Conservation (phyloP, 1,140 invertebrate species). For the Anastrepha obliqua region DNA sequence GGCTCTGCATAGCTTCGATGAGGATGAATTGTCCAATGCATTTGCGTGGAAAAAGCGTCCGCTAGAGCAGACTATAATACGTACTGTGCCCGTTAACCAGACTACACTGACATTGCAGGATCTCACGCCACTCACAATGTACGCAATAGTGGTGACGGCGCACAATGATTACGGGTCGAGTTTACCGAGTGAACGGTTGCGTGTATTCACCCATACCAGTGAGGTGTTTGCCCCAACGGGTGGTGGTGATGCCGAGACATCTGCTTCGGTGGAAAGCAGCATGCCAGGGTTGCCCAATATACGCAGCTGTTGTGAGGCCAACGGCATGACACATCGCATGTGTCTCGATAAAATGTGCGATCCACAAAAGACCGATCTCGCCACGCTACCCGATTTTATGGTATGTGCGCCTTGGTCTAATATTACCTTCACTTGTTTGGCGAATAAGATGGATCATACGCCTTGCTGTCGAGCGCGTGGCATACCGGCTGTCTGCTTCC, state of each 20-base stretch:
- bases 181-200: slow-evolving; percentile 82
- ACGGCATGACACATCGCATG: slow-evolving; percentile 82
- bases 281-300: slow-evolving; percentile 80
- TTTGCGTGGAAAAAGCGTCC: slow-evolving; percentile 13
- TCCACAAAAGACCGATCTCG: slow-evolving; percentile 79
- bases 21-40: slow-evolving; percentile 61
- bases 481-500: slow-evolving; percentile 83
- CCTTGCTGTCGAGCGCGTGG: slow-evolving; percentile 85
- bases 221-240: slow-evolving; percentile 56
- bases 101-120: slow-evolving; percentile 78
- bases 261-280: slow-evolving; percentile 62
- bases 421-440: slow-evolving; percentile 85
- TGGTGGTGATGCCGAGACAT: slow-evolving; percentile 61
- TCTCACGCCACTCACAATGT: slow-evolving; percentile 85
- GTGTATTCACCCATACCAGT: slow-evolving; percentile 68
- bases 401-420: slow-evolving; percentile 90
- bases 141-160: slow-evolving; percentile 84
- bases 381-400: slow-evolving; percentile 84
- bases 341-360: slow-evolving; percentile 88
- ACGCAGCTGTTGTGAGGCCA: slow-evolving; percentile 81
- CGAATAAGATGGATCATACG: slow-evolving; percentile 87
- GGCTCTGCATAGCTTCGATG: slow-evolving; percentile 80
- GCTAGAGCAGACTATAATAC: slow-evolving; percentile 73
- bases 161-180: slow-evolving; percentile 84
- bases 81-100: slow-evolving; percentile 74